Base-by-base conservation (phyloP, 2,888 invertebrate genomes). In the Zygogramma bicolorata region DNA sequence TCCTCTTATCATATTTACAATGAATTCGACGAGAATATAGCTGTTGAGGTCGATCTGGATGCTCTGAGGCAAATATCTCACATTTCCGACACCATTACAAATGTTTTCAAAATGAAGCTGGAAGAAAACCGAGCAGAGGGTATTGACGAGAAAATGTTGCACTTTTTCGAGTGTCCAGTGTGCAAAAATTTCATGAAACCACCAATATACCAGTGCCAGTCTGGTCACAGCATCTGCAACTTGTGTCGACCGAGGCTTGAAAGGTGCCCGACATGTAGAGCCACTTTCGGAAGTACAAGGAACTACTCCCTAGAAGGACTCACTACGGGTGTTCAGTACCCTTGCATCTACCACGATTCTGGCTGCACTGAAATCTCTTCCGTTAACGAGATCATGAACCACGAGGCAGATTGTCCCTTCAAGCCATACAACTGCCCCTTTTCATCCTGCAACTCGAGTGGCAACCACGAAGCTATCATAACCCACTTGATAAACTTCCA, bases 141-240 rank as follows among this genome's bases (percentile, higher is more conserved):
- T 18, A 70, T 82, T 7, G 81, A 83, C 65, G 84, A 85, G 49
- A 80, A 80, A 59, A 76, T 85, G 70, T 65, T 85, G 34, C 80
- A 79, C n/a, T 81, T 80, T 62, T 83, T 85, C 65, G 85, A 85
- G 75, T 85, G 85, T 70, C 85, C 85, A 5, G 82, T 85, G 0
- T 85, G 85, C 68, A 85, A 84, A 65, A 78, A 75, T 27, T 80
- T 82, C 57, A 85, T 85, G 85, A 82, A 81, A 65, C 84, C 85
- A 0, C 85, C 85, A 0, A 85, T 85, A 65, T 84, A 77, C 57
- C 85, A 85, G 67, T 85, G 85, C 68, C 79, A 82, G 60, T 79
- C 81, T 18, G 85, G 85, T 0, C 85, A 85, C 71, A 85, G 84
- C 62, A 77, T 85, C 31, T 85, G 85, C 72, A 82, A 82, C 71